These are phyloP conservation scores for Drosophila takahashii DNA, from an alignment of 1,140 invertebrate species.

Conservation along the genomic window DNA sequence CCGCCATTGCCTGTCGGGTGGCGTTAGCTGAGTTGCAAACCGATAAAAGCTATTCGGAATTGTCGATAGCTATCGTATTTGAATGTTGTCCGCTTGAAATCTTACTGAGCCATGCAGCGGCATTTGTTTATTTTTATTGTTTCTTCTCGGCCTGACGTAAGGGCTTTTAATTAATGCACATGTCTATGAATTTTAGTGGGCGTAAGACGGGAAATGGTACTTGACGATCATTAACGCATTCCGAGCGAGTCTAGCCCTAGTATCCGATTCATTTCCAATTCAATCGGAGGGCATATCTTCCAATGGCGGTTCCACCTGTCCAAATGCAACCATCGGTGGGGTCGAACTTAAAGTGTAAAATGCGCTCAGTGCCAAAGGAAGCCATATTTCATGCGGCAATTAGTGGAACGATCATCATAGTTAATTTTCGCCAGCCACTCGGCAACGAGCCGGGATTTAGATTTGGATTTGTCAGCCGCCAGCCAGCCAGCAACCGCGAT, in stretches of 20 bases:
- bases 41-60: not conserved
- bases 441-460: not conserved
- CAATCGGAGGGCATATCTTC: not conserved
- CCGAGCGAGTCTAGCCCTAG: too few relatives aligned
- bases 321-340: not conserved
- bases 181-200: not conserved
- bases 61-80: not conserved
- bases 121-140: too few relatives aligned
- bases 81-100: not conserved
- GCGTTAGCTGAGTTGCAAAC: not conserved
- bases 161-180: not conserved
- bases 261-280: slow-evolving; percentile 1
- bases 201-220: not conserved
- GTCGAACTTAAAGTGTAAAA: slow-evolving; percentile 8
- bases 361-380: slow-evolving; percentile 77
- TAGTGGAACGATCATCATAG: slow-evolving; percentile 46
- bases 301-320: not conserved
- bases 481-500: slow-evolving; percentile 34
- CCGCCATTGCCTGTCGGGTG: not conserved
- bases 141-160: not conserved
- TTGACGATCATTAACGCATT: not conserved
- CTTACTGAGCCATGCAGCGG: too few relatives aligned
- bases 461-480: slow-evolving; percentile 27
- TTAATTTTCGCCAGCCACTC: slow-evolving; percentile 48
- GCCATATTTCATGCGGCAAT: slow-evolving; percentile 78